phyloP scores from a whole-genome alignment of 2,888 invertebrate genomes.

The Crossocerus cetratus region DNA sequence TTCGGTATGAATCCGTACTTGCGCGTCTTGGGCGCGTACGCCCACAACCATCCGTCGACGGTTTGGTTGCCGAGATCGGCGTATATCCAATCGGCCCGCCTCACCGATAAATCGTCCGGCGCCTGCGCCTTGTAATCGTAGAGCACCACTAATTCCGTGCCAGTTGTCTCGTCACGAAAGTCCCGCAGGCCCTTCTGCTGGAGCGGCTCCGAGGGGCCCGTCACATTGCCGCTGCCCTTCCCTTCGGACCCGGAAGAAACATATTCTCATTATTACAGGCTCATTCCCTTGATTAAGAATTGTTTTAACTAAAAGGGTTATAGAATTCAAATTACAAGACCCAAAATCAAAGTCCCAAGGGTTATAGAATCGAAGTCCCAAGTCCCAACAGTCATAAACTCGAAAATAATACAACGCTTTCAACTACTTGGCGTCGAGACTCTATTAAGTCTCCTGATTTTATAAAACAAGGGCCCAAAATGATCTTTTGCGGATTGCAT shows the following conservation, averaged over 20 bases:
- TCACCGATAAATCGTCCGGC: slow-evolving; percentile 93
- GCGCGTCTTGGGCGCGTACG: slow-evolving; percentile 93
- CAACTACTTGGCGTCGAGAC: too few species aligned
- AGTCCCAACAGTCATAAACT: not conserved
- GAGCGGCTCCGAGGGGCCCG: slow-evolving; percentile 58
- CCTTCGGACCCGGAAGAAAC: slow-evolving; percentile 48
- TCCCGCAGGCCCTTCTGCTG: slow-evolving; percentile 74
- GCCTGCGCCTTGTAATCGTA: slow-evolving; percentile 98
- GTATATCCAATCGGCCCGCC: slow-evolving; percentile 96
- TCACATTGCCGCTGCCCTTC: slow-evolving; percentile 66
- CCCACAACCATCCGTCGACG: slow-evolving; percentile 96
- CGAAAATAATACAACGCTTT: too few species aligned
- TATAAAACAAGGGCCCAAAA: too few species aligned
- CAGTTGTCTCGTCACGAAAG: slow-evolving; percentile 77
- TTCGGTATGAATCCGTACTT: slow-evolving; percentile 97
- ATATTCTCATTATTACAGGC: not conserved
- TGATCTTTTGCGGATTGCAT: not conserved
- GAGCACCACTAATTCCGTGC: slow-evolving; percentile 94
- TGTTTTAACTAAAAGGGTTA: not conserved
- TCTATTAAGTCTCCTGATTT: too few species aligned
- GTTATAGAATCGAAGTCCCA: too few species aligned
- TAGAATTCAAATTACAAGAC: too few species aligned
- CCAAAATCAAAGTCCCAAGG: too few species aligned
- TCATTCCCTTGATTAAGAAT: not conserved
- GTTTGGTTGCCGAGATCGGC: slow-evolving; percentile 96